Evolutionary conservation across 2,113 vertebrate genomes (phyloP).

Genomic region (Anguilla japonica): DNA sequence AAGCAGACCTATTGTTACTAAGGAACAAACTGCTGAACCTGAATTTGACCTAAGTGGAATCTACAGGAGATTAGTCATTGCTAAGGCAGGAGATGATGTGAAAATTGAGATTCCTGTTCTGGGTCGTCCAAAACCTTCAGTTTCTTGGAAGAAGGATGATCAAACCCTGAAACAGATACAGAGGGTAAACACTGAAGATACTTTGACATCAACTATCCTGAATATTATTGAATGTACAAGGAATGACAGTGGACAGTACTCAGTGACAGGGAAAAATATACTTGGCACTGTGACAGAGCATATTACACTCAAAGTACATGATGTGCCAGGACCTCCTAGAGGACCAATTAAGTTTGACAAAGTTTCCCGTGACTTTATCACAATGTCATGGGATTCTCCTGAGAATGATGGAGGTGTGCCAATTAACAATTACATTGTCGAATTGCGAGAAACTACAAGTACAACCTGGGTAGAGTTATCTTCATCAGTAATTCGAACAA

Average conservation of each 20-base stretch:
- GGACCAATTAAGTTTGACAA: conserved; percentile 92
- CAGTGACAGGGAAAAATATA: conserved; percentile 88
- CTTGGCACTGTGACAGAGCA: conserved; percentile 87
- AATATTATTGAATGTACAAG: conserved; percentile 85
- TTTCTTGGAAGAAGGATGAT: conserved; percentile 94
- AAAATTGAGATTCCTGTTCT: conserved; percentile 95
- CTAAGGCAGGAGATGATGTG: conserved; percentile 91
- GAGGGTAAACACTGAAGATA: conserved; percentile 84
- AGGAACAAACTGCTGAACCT: conserved; percentile 84
- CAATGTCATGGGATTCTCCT: conserved; percentile 91
- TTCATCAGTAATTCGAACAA: conserved; percentile 86
- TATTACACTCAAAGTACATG: conserved; percentile 88
- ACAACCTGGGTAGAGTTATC: conserved; percentile 89
- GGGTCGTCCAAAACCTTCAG: conserved; percentile 87
- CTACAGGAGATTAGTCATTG: conserved; percentile 92
- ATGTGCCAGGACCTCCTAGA: conserved; percentile 91
- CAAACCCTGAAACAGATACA: conserved; percentile 85
- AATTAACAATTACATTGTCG: conserved; percentile 91
- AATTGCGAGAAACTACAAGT: conserved; percentile 89
- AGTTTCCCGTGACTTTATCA: conserved; percentile 83
- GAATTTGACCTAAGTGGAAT: conserved; percentile 90
- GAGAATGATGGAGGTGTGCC: conserved; percentile 96
- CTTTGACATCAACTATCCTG: conserved; percentile 83
- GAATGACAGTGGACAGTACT: conserved; percentile 84
- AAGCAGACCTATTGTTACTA: conserved; percentile 85